phyloP scores from a whole-genome alignment of 37 sponge, comb jelly and placozoan species.

The Beroe forskalii region DNA sequence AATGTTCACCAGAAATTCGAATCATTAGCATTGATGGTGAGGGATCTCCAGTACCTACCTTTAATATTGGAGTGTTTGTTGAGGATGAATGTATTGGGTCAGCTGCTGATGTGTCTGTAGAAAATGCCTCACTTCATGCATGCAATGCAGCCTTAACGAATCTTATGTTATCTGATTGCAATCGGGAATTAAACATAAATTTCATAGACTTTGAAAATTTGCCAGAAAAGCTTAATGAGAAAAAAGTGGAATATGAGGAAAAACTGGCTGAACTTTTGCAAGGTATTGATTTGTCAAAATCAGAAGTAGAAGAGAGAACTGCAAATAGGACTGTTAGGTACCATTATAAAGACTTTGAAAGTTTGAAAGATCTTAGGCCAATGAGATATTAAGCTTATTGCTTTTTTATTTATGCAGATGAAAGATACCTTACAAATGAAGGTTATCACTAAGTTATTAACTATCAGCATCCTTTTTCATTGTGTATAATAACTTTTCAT shows the following conservation, averaged over 20 bases:
- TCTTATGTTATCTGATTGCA: neutral
- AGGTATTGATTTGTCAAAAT: neutral
- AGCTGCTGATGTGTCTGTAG: conserved; percentile 30
- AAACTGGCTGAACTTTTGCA: neutral
- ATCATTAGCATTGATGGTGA: conserved; percentile 59
- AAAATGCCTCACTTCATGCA: neutral
- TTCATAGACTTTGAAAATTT: neutral
- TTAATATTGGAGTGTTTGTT: conserved; percentile 34
- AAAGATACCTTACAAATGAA: no score
- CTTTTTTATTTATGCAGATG: no score
- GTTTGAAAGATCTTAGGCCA: neutral
- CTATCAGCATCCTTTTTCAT: no score
- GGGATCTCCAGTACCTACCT: neutral
- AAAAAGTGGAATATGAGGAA: neutral
- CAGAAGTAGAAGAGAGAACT: neutral
- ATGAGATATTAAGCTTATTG: no score
- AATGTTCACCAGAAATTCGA: neutral
- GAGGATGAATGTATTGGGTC: neutral
- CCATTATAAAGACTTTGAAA: neutral
- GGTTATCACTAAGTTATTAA: no score
- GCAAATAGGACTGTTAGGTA: neutral
- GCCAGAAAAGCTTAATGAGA: neutral
- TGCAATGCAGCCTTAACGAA: conserved; percentile 7
- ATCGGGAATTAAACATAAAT: neutral
- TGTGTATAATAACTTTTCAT: no score